A percentile compares a stretch with the other conserved stretches of the same genome.
Conservation (phyloP, 2,797 vertebrate species). For the Fundulus diaphanus region DNA sequence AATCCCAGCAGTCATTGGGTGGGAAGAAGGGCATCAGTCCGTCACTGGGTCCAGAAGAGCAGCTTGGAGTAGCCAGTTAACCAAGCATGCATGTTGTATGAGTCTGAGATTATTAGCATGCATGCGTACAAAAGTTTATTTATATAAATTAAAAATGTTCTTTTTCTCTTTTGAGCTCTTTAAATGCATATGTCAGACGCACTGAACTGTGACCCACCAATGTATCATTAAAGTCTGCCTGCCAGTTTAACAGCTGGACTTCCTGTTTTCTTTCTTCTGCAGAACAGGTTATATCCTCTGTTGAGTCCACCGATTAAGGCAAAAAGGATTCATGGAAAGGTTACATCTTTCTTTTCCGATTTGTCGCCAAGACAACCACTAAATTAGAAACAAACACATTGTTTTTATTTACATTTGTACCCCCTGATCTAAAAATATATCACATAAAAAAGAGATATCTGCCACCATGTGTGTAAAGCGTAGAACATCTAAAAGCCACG, state of each 20-base stretch:
- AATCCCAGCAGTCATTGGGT: no score
- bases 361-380: not conserved
- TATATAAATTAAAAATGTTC: not conserved
- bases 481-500: not conserved
- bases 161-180: not conserved
- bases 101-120: not conserved
- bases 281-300: conserved; percentile 29
- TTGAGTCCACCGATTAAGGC: conserved; percentile 41
- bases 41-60: not conserved
- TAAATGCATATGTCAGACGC: conserved; percentile 1
- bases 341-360: conserved; percentile 33
- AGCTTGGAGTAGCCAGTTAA: not conserved
- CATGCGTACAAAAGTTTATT: not conserved
- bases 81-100: no score
- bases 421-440: not conserved
- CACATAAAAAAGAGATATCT: not conserved
- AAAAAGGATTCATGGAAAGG: conserved; percentile 47
- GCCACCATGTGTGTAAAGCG: not conserved
- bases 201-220: not conserved
- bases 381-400: not conserved
- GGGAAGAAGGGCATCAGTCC: not conserved
- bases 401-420: not conserved
- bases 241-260: conserved; percentile 53
- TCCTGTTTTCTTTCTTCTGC: conserved; percentile 53
- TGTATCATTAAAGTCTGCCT: not conserved